A percentile compares a stretch with the other conserved stretches of the same genome.
These are phyloP conservation scores for Oncorhynchus gorbuscha DNA, from an alignment of 2,113 vertebrate species.

Conservation along the genomic window DNA sequence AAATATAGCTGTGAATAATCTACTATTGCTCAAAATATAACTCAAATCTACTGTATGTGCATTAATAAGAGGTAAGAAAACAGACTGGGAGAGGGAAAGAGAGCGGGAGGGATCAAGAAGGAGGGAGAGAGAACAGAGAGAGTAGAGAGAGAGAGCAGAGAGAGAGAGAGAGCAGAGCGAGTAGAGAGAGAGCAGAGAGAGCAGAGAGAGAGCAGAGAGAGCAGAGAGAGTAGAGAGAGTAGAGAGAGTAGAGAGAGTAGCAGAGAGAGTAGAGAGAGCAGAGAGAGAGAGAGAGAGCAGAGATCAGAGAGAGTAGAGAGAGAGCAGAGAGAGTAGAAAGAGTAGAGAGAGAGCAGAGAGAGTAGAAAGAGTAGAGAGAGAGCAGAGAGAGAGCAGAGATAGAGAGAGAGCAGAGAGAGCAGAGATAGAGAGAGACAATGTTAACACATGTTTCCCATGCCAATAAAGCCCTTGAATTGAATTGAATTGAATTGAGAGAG, in stretches of 20 bases:
- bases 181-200: neutral
- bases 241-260: neutral
- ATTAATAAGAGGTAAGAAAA: neutral
- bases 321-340: too few relatives aligned
- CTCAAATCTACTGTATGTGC: neutral
- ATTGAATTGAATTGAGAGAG: too few relatives aligned
- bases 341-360: neutral
- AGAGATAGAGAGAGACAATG: neutral
- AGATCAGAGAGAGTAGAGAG: neutral
- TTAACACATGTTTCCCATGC: too few relatives aligned
- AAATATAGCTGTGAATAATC: too few relatives aligned
- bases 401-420: neutral
- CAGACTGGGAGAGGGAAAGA: too few relatives aligned
- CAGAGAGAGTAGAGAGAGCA: neutral
- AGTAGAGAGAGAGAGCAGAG: neutral
- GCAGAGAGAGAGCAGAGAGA: neutral
- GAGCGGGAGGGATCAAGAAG: neutral
- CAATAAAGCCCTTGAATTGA: too few relatives aligned
- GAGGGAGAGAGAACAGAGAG: neutral
- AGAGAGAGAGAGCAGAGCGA: neutral
- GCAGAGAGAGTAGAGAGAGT: neutral
- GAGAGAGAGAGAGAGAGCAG: neutral
- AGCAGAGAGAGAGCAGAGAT: neutral
- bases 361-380: neutral
- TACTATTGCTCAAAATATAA: too few relatives aligned